phyloP scores from a whole-genome alignment of 2,113 vertebrate species.

The Dipodomys ordii region DNA sequence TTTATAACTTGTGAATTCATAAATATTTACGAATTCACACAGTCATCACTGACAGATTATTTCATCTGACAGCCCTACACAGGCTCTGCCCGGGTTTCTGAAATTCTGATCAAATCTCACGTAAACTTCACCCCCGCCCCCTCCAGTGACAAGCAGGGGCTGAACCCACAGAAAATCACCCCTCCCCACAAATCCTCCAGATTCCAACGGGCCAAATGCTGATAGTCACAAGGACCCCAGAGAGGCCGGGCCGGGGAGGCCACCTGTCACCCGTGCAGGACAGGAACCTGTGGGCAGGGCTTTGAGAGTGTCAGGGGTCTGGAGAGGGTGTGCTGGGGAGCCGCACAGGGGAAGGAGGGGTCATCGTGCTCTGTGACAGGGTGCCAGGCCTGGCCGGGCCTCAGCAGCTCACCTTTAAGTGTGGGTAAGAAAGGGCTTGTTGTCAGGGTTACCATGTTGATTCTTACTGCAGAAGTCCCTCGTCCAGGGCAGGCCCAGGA shows the following conservation, averaged over 20 bases:
- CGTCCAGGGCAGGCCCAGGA: no score
- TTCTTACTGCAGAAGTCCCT: no score
- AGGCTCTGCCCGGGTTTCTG: constrained; percentile 73
- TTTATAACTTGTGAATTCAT: constrained; percentile 85
- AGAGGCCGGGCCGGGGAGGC: no score
- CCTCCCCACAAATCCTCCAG: neutral
- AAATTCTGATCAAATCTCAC: constrained; percentile 78
- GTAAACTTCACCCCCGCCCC: constrained; percentile 26
- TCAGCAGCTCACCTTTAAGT: no score
- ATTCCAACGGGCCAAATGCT: neutral
- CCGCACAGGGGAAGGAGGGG: no score
- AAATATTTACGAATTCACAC: constrained; percentile 86
- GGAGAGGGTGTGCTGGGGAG: neutral
- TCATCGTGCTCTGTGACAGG: no score
- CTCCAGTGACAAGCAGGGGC: constrained; percentile 58
- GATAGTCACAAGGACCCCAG: neutral
- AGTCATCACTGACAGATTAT: constrained; percentile 83
- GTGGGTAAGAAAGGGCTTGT: no score
- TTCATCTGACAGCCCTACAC: constrained; percentile 81
- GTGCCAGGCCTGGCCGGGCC: no score
- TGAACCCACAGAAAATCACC: neutral
- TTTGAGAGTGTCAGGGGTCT: neutral
- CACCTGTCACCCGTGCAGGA: no score
- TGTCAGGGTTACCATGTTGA: no score
- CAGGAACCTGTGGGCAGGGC: neutral